Conservation (phyloP, 2,797 vertebrate genomes). For the Hapalemur alaotrensis region DNA sequence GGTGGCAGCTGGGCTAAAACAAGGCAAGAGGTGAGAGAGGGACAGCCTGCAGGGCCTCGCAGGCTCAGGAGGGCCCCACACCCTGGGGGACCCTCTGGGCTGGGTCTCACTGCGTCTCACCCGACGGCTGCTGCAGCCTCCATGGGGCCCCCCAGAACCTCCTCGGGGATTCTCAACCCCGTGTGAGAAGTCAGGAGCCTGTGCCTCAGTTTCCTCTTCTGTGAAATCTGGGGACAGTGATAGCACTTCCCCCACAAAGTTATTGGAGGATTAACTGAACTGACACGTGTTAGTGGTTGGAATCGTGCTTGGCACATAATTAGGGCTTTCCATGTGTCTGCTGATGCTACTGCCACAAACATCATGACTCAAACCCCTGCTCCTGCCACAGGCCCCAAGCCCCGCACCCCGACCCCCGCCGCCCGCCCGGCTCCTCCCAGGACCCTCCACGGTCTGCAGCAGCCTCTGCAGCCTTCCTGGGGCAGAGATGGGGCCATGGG, state of each 20-base stretch:
- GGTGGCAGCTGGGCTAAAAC: background rate
- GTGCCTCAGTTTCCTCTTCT: background rate
- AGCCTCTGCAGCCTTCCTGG: background rate
- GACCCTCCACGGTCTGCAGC: background rate
- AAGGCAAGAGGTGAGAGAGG: background rate
- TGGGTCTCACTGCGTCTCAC: background rate
- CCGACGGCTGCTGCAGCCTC: background rate
- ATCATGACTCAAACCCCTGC: fast-evolving
- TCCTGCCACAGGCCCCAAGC: background rate
- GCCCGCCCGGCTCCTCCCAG: fast-evolving
- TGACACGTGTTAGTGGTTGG: background rate
- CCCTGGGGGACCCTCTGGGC: fast-evolving
- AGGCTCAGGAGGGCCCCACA: background rate
- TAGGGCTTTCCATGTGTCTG: fast-evolving
- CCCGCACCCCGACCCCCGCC: background rate
- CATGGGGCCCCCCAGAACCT: background rate
- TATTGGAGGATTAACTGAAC: too few relatives aligned
- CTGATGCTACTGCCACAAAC: background rate
- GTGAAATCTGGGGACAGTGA: background rate
- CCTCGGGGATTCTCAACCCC: background rate
- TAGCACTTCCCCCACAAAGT: too few relatives aligned
- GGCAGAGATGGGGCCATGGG: background rate
- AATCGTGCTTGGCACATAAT: background rate
- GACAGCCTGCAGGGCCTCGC: fast-evolving
- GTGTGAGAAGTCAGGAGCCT: background rate